These are phyloP conservation scores for Nicator chloris DNA, from an alignment of 2,113 vertebrate genomes.

Conservation along the genomic window DNA sequence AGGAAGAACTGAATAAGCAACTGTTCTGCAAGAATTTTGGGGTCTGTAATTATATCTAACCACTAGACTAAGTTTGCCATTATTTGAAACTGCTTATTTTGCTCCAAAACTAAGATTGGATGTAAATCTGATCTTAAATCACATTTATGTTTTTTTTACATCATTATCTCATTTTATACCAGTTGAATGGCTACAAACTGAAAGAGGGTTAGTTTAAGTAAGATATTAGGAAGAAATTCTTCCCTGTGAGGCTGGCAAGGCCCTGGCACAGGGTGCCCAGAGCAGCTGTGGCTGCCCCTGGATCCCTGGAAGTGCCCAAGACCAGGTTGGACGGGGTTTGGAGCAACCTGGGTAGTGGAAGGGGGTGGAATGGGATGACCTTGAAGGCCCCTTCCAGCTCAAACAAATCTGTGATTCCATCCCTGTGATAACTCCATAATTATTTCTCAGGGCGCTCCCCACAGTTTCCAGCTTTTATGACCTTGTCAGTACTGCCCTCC, in stretches of 20 bases:
- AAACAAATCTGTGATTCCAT: background rate
- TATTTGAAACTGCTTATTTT: background rate
- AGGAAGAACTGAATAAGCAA: background rate
- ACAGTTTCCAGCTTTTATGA: background rate
- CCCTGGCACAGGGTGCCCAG: background rate
- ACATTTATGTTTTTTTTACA: background rate
- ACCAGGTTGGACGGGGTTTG: accelerated
- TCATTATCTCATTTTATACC: background rate
- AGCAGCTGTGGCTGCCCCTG: background rate
- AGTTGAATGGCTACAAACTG: background rate
- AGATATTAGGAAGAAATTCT: background rate
- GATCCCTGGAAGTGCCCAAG: background rate
- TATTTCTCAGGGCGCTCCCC: background rate
- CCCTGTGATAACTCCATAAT: background rate
- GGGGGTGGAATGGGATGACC: accelerated
- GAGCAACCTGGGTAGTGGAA: background rate
- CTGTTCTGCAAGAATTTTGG: background rate
- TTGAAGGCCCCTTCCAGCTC: background rate
- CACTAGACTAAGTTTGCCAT: background rate
- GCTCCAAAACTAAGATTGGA: background rate
- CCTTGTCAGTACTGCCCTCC: background rate
- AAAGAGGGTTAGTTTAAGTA: background rate
- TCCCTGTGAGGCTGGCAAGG: too few species aligned
- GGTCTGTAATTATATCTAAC: background rate
- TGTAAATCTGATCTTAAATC: background rate